phyloP scores from a whole-genome alignment of 2,888 invertebrate species.

The Lasius platythorax region DNA sequence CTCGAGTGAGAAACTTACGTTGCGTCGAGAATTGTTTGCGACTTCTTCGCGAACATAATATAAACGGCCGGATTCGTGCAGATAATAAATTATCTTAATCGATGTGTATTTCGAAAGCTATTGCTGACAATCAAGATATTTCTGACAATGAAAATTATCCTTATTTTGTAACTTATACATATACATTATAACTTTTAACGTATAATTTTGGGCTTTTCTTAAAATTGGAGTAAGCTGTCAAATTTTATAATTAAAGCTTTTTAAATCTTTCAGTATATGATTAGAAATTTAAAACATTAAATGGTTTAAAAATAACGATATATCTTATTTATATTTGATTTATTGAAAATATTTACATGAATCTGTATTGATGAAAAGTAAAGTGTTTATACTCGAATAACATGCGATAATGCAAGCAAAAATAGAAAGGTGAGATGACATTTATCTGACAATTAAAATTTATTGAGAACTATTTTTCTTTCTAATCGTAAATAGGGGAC shows the following conservation, averaged over 20 bases:
- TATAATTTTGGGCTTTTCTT: not conserved
- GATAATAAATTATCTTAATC: conserved; percentile 36
- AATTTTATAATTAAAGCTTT: not conserved
- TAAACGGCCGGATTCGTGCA: not conserved
- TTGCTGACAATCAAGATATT: conserved; percentile 8
- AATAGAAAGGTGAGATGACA: not conserved
- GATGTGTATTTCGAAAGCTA: conserved; percentile 5
- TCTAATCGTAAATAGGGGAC: conserved; percentile 15
- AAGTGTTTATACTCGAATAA: not conserved
- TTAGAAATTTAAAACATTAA: not conserved
- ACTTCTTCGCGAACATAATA: conserved; percentile 4
- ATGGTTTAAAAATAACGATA: not conserved
- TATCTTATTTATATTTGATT: not conserved
- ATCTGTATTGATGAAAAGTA: not conserved
- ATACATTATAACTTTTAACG: not conserved
- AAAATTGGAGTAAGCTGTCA: not conserved
- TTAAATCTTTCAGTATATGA: not conserved
- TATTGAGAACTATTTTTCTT: conserved; percentile 2
- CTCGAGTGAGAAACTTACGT: conserved; percentile 36
- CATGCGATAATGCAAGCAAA: conserved; percentile 16
- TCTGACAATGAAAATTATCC: not conserved
- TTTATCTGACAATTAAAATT: conserved; percentile 35
- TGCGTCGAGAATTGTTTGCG: conserved; percentile 40
- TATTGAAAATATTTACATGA: not conserved
- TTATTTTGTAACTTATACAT: not conserved